Conservation (phyloP, 1,140 invertebrate genomes). For the Pararge aegeria region DNA sequence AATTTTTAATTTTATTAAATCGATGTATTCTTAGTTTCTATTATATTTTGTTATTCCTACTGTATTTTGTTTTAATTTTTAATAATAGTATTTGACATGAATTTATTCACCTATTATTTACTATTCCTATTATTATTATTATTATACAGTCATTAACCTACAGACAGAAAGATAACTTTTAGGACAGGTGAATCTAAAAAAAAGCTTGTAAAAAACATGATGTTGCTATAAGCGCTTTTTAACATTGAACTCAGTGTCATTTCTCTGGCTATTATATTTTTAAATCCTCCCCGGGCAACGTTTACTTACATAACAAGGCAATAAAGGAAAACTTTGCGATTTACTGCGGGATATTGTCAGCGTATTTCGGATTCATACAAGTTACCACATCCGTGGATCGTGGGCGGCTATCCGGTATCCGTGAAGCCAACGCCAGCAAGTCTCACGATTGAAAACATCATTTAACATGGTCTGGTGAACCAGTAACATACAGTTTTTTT, state of each 20-base stretch:
- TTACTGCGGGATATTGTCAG: constrained; percentile 32
- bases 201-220: no score
- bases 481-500: constrained; percentile 8
- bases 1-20: no score
- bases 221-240: no score
- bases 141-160: no score
- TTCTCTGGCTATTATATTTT: constrained; percentile 5
- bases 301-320: constrained; percentile 31
- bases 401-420: not conserved
- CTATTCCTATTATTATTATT: no score
- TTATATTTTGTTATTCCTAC: no score
- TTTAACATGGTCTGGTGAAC: constrained; percentile 45
- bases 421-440: not conserved
- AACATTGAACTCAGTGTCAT: not conserved
- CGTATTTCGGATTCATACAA: constrained; percentile 18
- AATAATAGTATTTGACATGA: no score
- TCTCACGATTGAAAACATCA: constrained; percentile 20
- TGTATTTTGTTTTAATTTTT: no score
- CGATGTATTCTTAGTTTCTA: no score
- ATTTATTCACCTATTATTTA: no score
- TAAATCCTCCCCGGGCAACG: constrained; percentile 17
- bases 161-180: no score
- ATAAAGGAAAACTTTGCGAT: constrained; percentile 34
- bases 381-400: constrained; percentile 1
- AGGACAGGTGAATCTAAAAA: no score